Evolutionary conservation across 2,113 vertebrate species (phyloP).

Genomic region (Sander lucioperca): DNA sequence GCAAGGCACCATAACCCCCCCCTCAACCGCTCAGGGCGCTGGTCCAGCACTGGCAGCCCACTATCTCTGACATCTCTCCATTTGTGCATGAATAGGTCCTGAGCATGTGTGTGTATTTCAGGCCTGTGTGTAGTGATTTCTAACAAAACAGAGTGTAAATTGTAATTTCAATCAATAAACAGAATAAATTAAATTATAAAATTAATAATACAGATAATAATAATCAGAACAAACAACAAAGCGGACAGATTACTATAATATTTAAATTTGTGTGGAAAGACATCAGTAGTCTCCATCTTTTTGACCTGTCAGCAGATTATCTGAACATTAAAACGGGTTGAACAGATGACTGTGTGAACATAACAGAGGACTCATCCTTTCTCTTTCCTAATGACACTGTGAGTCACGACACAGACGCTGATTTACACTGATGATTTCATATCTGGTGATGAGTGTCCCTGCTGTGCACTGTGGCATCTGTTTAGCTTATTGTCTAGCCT

Average conservation of each 20-base stretch:
- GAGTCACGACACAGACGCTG: conserved; percentile 31
- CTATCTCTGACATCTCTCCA: too few relatives aligned
- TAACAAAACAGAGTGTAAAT: too few relatives aligned
- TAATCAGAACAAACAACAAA: neutral
- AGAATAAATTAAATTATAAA: too few relatives aligned
- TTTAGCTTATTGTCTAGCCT: neutral
- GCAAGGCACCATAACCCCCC: too few relatives aligned
- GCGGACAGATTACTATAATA: neutral
- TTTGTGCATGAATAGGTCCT: too few relatives aligned
- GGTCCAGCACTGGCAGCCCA: too few relatives aligned
- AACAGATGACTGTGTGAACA: neutral
- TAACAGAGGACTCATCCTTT: neutral
- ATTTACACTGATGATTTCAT: conserved; percentile 18
- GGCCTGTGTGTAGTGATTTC: too few relatives aligned
- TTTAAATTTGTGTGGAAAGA: neutral
- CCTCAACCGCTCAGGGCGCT: too few relatives aligned
- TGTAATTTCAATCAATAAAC: too few relatives aligned
- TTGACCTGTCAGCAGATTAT: neutral
- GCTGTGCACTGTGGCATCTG: neutral
- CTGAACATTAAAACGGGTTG: neutral
- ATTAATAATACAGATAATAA: too few relatives aligned
- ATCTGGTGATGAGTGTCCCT: neutral
- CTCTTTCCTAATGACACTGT: neutral
- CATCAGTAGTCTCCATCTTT: neutral
- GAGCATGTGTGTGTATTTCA: too few relatives aligned